A percentile compares a stretch with the other conserved stretches of the same genome.
Evolutionary conservation across 2,797 vertebrate species (phyloP).

Genomic region (Xerus rutilus): DNA sequence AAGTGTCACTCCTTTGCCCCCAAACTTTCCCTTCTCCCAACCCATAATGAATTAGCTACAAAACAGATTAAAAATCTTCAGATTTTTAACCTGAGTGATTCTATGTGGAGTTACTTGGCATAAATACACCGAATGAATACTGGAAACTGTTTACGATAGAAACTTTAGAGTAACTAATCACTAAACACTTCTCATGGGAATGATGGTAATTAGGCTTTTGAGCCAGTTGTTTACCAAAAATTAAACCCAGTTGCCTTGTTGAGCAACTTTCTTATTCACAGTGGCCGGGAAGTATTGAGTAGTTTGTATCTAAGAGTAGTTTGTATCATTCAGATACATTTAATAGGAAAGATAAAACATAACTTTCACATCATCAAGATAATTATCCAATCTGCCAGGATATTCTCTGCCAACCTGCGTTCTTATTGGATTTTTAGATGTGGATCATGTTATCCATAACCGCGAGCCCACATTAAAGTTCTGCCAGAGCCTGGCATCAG

Average conservation of each 20-base stretch:
- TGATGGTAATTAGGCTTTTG: not conserved
- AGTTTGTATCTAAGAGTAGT: slow-evolving; percentile 12
- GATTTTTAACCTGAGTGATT: not conserved
- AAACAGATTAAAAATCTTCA: not conserved
- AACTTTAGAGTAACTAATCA: not conserved
- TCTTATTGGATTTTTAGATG: not conserved
- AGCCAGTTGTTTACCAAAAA: not conserved
- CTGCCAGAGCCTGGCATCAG: not conserved
- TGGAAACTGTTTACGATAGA: not conserved
- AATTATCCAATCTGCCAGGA: not conserved
- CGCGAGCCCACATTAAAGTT: not conserved
- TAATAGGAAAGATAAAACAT: not conserved
- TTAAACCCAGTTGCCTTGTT: not conserved
- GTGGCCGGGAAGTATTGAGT: not conserved
- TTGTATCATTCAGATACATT: not conserved
- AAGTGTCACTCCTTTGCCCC: not conserved
- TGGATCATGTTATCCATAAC: not conserved
- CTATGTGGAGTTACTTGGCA: not conserved
- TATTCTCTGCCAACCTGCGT: not conserved
- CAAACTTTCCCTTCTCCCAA: fast-evolving
- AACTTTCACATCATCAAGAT: not conserved
- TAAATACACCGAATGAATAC: not conserved
- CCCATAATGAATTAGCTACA: not conserved
- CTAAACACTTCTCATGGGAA: not conserved
- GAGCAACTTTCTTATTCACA: not conserved